phyloP scores from a whole-genome alignment of 2,888 invertebrate species.

The Yponomeuta sedellus region DNA sequence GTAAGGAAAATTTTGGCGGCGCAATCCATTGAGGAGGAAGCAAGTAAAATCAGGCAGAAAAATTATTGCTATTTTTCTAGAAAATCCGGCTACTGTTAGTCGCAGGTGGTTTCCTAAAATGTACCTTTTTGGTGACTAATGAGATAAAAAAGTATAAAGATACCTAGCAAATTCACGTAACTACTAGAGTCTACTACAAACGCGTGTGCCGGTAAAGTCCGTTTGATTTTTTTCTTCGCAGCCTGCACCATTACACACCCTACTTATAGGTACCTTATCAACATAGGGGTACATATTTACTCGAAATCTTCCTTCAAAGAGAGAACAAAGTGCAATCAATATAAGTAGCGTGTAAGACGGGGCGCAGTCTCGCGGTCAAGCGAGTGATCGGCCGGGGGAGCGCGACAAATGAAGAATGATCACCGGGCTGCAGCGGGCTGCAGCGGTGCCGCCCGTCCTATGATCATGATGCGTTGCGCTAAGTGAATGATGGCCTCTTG shows the following conservation, averaged over 20 bases:
- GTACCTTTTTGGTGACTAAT: no score
- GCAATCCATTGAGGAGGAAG: constrained; percentile 65
- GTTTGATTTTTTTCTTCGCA: no score
- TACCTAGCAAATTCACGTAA: no score
- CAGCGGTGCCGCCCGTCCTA: constrained; percentile 27
- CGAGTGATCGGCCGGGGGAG: constrained; percentile 43
- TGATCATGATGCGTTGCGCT: constrained; percentile 53
- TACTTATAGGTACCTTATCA: no score
- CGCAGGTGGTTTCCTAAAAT: no score
- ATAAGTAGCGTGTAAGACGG: constrained; percentile 11
- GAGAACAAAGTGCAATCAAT: constrained; percentile 7
- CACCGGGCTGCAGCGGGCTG: constrained; percentile 42
- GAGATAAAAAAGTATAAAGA: no score
- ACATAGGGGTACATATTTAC: background rate
- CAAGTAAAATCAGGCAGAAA: constrained; percentile 53
- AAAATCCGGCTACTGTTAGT: constrained; percentile 28
- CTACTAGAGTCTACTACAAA: no score
- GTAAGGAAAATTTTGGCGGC: constrained; percentile 72
- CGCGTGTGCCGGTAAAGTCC: no score
- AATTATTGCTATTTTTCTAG: constrained; percentile 54
- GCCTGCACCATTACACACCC: no score
- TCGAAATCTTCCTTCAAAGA: background rate
- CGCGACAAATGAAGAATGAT: constrained; percentile 70
- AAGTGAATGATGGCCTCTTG: constrained; percentile 59
- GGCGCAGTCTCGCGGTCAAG: constrained; percentile 34